phyloP scores from a whole-genome alignment of 2,888 invertebrate genomes.

The Drosophila fungiperda region DNA sequence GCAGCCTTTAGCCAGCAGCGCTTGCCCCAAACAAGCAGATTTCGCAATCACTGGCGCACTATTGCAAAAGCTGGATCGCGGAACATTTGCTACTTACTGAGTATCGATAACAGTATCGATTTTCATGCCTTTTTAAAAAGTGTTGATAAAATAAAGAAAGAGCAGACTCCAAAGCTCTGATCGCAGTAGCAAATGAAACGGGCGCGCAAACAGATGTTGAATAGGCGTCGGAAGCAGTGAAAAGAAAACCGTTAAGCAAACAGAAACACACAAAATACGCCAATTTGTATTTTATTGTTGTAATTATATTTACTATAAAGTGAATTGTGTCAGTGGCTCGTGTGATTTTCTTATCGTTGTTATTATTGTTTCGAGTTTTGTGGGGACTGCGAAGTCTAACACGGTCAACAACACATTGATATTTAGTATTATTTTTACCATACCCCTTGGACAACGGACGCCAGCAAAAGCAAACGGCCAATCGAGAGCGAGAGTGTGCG shows the following conservation, averaged over 20 bases:
- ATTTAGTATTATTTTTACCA: conserved; percentile 3
- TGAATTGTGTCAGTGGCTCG: conserved; percentile 30
- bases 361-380: conserved; percentile 15
- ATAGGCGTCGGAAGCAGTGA: conserved; percentile 25
- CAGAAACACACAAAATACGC: conserved; percentile 25
- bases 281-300: conserved; percentile 20
- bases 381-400: conserved; percentile 22
- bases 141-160: conserved; percentile 53
- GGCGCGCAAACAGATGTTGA: conserved; percentile 48
- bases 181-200: conserved; percentile 54
- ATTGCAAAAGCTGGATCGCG: conserved; percentile 24
- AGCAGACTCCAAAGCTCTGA: conserved; percentile 40
- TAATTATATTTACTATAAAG: conserved; percentile 48
- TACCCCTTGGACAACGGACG: conserved; percentile 17
- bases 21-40: not conserved
- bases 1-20: conserved; percentile 23
- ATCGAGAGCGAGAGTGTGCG: conserved; percentile 32
- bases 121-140: not conserved
- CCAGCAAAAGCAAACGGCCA: conserved; percentile 9
- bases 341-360: conserved; percentile 21
- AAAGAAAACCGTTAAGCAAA: conserved; percentile 53
- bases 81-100: not conserved
- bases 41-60: not conserved
- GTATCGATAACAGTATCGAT: conserved; percentile 39
- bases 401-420: not conserved